Conservation (phyloP, 2,888 invertebrate genomes). For the Thereva nobilitata region DNA sequence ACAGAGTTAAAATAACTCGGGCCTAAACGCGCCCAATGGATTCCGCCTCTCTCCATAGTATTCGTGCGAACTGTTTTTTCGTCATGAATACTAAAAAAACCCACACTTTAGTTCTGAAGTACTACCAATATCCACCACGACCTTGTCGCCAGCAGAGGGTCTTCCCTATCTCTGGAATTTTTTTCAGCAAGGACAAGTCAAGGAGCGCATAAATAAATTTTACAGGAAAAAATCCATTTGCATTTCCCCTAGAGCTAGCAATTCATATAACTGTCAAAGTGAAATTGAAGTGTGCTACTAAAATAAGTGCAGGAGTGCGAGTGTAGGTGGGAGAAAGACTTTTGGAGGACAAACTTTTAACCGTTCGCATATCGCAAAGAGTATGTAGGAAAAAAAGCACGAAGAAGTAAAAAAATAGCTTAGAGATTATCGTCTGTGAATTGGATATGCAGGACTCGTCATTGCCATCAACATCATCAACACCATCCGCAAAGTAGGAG, state of each 20-base stretch:
- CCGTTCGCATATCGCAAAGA: slow-evolving; percentile 19
- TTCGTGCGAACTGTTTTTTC: too few relatives aligned
- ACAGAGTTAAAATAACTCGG: too few relatives aligned
- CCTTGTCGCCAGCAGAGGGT: slow-evolving; percentile 14
- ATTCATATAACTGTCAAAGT: slow-evolving; percentile 42
- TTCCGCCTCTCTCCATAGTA: too few relatives aligned
- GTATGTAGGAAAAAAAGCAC: not conserved
- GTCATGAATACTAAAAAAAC: too few relatives aligned
- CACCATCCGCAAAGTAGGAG: slow-evolving; percentile 36
- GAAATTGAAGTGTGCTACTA: slow-evolving; percentile 38
- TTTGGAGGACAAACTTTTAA: slow-evolving; percentile 28
- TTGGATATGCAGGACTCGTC: slow-evolving; percentile 42
- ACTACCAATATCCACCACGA: not conserved
- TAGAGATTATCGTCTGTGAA: slow-evolving; percentile 33
- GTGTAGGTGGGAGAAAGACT: not conserved
- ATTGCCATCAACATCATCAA: slow-evolving; percentile 40
- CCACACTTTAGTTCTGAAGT: too few relatives aligned
- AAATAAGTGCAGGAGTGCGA: slow-evolving; percentile 18
- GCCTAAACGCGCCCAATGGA: too few relatives aligned
- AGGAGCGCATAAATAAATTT: slow-evolving; percentile 34
- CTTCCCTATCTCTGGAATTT: slow-evolving; percentile 18
- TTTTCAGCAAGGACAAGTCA: slow-evolving; percentile 19
- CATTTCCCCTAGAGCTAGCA: slow-evolving; percentile 35
- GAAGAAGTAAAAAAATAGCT: slow-evolving; percentile 1
- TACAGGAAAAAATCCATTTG: slow-evolving; percentile 38